Conservation (phyloP, 2,888 invertebrate species). For the Patella caerulea region DNA sequence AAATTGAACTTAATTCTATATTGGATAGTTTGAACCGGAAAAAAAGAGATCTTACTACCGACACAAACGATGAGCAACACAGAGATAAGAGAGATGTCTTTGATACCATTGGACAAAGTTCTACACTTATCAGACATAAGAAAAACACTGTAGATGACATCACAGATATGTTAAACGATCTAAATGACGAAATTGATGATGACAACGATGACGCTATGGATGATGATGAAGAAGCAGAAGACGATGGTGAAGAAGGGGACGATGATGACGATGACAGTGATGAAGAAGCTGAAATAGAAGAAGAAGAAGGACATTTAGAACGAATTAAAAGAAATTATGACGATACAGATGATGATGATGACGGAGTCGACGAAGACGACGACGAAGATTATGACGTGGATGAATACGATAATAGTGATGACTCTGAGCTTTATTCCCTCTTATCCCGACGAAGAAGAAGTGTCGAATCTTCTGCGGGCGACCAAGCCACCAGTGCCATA, state of each 20-base stretch:
- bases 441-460: neutral
- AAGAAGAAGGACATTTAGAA: neutral
- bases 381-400: slow-evolving; percentile 14
- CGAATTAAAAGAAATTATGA: neutral
- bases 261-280: neutral
- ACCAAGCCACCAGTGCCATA: neutral
- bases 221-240: neutral
- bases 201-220: neutral
- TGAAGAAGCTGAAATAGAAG: neutral
- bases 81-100: too few species aligned
- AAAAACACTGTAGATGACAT: neutral
- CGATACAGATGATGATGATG: slow-evolving; percentile 15
- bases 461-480: neutral
- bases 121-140: neutral
- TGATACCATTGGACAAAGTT: too few species aligned
- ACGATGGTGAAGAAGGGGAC: neutral
- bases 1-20: neutral
- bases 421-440: neutral
- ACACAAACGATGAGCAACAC: too few species aligned
- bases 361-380: neutral
- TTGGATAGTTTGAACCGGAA: neutral
- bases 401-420: neutral
- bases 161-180: neutral
- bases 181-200: neutral
- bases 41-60: too few species aligned